Evolutionary conservation across 2,113 vertebrate genomes (phyloP).

Genomic region (Colistium nudipinnis): DNA sequence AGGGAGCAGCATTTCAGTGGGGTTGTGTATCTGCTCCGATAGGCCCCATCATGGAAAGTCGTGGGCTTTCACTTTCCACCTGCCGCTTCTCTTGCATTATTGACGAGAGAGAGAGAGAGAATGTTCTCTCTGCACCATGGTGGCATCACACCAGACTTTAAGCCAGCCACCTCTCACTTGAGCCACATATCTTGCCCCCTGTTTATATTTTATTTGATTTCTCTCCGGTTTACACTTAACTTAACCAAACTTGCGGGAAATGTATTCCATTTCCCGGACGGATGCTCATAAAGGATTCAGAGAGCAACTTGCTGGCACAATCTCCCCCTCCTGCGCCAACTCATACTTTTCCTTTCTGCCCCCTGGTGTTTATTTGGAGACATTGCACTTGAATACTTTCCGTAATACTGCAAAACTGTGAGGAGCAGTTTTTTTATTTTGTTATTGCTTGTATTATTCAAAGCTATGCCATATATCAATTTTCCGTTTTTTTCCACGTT

Average conservation of each 20-base stretch:
- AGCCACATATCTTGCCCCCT: not conserved
- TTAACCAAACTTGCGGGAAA: not conserved
- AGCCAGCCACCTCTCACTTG: not conserved
- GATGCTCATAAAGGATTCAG: not conserved
- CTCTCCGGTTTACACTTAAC: not conserved
- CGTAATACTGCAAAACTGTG: not conserved
- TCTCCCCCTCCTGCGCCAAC: not conserved
- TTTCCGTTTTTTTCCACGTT: not conserved
- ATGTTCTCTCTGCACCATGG: not conserved
- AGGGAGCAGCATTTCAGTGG: not conserved
- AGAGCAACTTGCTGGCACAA: not conserved
- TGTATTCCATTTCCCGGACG: not conserved
- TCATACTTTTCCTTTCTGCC: conserved; percentile 18
- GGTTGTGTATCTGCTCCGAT: not conserved
- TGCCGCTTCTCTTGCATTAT: conserved; percentile 42
- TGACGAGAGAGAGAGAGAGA: conserved; percentile 11
- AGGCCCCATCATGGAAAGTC: not conserved
- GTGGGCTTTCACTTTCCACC: conserved; percentile 28
- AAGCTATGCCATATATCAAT: not conserved
- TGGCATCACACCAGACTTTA: not conserved
- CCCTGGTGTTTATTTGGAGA: conserved; percentile 29
- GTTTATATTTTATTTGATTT: not conserved
- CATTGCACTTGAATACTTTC: not conserved
- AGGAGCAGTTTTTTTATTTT: not conserved
- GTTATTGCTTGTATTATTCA: not conserved